These are phyloP conservation scores for Caenorhabditis elegans DNA, from an alignment of 1,140 invertebrate genomes.

Conservation along the genomic window DNA sequence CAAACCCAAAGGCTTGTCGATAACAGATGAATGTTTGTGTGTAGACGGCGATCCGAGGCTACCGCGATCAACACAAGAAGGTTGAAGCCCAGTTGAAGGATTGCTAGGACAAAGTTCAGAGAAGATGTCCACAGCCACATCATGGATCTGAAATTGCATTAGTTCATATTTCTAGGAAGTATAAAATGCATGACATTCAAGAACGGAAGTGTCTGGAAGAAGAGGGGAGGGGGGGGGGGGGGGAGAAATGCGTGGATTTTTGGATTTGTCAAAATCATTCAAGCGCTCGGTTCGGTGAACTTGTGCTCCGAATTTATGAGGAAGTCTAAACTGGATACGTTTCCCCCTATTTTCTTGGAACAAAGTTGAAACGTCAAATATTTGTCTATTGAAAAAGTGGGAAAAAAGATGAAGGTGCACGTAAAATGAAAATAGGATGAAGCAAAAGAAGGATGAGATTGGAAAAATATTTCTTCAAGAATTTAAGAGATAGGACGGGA, in stretches of 20 bases:
- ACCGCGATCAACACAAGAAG: conserved; percentile 8
- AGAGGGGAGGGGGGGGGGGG: no score
- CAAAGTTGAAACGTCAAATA: not conserved
- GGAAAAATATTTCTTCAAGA: conserved; percentile 26
- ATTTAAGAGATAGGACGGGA: not conserved
- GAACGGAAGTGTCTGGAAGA: not conserved
- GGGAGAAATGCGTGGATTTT: no score
- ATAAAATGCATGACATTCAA: no score
- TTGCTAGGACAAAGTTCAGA: conserved; percentile 23
- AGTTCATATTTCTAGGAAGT: no score
- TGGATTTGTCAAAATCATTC: not conserved
- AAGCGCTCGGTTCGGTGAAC: not conserved
- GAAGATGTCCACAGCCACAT: conserved; percentile 22
- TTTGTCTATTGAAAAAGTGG: not conserved
- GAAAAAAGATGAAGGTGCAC: no score
- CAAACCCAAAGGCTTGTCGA: conserved; percentile 1
- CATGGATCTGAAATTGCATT: not conserved
- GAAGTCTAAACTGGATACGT: not conserved
- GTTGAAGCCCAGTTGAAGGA: conserved; percentile 25
- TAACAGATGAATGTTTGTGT: not conserved
- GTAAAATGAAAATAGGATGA: not conserved
- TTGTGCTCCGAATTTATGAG: not conserved
- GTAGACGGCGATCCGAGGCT: not conserved
- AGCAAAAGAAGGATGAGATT: not conserved
- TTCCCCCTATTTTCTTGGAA: no score